Percentiles rank a stretch among this genome's conserved stretches.
These are phyloP conservation scores for Agrotis exclamationis DNA, from an alignment of 2,888 invertebrate species.

Conservation along the genomic window DNA sequence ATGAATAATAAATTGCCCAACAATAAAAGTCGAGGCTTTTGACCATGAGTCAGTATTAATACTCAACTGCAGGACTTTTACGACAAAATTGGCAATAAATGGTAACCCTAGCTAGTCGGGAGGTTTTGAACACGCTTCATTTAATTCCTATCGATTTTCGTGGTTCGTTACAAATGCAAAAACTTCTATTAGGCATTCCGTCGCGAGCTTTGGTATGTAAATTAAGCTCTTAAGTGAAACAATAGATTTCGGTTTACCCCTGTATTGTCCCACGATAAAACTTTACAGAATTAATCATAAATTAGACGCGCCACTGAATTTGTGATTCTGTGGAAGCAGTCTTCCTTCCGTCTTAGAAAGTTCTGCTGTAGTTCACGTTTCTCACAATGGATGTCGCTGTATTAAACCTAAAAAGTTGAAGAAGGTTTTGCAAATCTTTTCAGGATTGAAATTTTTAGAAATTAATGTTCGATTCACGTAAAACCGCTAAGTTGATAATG, in stretches of 20 bases:
- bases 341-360: constrained; percentile 63
- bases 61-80: constrained; percentile 36
- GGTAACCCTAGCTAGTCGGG: constrained; percentile 41
- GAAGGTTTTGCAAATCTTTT: not conserved
- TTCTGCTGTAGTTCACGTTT: constrained; percentile 46
- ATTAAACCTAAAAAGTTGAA: constrained; percentile 23
- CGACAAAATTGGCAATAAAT: constrained; percentile 30
- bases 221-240: constrained; percentile 83
- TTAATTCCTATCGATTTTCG: constrained; percentile 82
- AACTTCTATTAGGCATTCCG: constrained; percentile 84
- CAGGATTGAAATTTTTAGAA: not conserved
- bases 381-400: constrained; percentile 50
- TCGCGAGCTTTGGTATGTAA: constrained; percentile 85
- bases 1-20: constrained; percentile 31
- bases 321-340: constrained; percentile 45
- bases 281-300: constrained; percentile 69
- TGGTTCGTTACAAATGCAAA: constrained; percentile 87
- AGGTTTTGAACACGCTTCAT: constrained; percentile 73
- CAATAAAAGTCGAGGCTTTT: constrained; percentile 28
- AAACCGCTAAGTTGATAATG: not conserved
- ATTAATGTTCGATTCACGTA: not conserved
- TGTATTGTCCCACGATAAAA: constrained; percentile 66
- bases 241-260: constrained; percentile 79
- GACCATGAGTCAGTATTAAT: constrained; percentile 15
- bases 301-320: constrained; percentile 64